phyloP scores from a whole-genome alignment of 2,888 invertebrate species.

The Acrocyrtus sp. region DNA sequence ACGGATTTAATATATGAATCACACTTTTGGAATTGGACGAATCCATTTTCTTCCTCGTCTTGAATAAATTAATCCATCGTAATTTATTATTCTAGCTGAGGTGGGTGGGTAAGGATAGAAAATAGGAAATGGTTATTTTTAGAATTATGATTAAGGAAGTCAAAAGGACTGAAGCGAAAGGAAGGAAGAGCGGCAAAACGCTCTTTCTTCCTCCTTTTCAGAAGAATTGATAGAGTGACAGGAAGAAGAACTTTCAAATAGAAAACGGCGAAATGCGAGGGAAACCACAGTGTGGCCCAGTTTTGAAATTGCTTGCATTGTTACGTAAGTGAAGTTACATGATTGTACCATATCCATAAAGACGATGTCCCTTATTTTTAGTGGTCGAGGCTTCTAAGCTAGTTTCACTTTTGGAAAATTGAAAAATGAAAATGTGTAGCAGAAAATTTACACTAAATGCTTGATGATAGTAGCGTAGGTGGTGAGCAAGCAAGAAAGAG shows the following conservation, averaged over 20 bases:
- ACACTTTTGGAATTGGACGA: no score
- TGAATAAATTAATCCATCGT: no score
- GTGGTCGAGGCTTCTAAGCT: neutral
- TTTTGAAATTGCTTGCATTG: neutral
- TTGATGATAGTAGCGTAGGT: no score
- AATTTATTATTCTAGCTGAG: no score
- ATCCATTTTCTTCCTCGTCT: constrained; percentile 12
- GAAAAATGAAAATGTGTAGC: neutral
- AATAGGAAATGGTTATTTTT: neutral
- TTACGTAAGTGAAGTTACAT: neutral
- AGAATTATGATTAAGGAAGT: no score
- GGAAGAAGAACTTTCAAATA: neutral
- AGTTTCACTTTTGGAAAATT: constrained; percentile 12
- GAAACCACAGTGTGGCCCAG: neutral
- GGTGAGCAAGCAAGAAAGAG: no score
- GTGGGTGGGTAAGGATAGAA: constrained; percentile 1
- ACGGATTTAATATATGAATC: no score
- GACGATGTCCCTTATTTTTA: no score
- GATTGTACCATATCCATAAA: no score
- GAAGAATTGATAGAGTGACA: neutral
- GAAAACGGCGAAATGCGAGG: neutral
- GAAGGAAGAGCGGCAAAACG: constrained; percentile 1
- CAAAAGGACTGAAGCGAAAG: neutral
- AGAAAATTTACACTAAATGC: neutral
- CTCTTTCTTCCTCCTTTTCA: neutral